Conservation (phyloP, 2,113 vertebrate genomes). For the Myanophis thanlyinensis region DNA sequence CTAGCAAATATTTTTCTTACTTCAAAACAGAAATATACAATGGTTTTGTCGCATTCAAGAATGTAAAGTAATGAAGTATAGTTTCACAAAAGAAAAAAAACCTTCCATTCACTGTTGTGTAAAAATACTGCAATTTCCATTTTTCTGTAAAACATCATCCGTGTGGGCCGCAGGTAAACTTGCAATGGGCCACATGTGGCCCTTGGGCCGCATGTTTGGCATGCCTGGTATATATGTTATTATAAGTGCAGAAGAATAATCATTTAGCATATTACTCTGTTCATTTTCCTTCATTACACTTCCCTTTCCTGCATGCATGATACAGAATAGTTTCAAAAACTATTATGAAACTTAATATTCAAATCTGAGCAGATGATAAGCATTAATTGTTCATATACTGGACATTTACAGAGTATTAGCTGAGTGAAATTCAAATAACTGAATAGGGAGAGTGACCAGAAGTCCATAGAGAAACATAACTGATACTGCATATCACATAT, state of each 20-base stretch:
- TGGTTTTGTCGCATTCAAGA: too few relatives aligned
- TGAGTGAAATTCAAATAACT: neutral
- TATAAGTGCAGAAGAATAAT: neutral
- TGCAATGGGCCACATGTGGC: too few relatives aligned
- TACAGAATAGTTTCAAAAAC: neutral
- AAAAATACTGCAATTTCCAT: too few relatives aligned
- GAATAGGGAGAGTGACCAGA: neutral
- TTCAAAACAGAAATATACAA: too few relatives aligned
- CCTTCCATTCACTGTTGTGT: too few relatives aligned
- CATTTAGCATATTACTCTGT: neutral
- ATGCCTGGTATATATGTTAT: too few relatives aligned
- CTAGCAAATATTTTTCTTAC: too few relatives aligned
- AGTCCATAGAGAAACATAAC: neutral
- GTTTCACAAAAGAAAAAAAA: too few relatives aligned
- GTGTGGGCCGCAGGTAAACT: too few relatives aligned
- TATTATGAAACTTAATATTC: neutral
- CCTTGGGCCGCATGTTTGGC: too few relatives aligned
- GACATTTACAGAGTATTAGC: neutral
- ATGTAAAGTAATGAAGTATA: too few relatives aligned
- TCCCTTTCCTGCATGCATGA: neutral
- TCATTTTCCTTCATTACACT: neutral
- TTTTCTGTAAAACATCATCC: too few relatives aligned
- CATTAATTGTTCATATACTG: neutral
- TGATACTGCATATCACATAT: neutral
- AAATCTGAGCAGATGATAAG: neutral